Evolutionary conservation across 2,113 vertebrate species (phyloP).

Genomic region (Hyla sarda): DNA sequence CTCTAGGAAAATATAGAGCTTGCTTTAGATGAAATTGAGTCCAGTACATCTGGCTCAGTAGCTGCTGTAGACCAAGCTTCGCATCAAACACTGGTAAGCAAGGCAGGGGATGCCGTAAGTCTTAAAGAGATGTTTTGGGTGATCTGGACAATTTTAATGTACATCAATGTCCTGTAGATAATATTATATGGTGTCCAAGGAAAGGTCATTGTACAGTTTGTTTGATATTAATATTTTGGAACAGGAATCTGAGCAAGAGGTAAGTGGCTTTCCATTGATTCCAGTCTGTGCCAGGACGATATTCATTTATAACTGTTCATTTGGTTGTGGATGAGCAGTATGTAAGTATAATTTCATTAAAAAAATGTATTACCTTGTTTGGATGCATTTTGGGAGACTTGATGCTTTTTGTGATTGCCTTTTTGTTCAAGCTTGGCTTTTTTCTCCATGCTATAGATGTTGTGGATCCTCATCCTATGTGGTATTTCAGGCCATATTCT

Average conservation of each 20-base stretch:
- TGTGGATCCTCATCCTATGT: too few relatives aligned
- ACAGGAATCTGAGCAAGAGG: too few relatives aligned
- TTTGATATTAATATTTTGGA: background rate
- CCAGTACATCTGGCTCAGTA: constrained; percentile 81
- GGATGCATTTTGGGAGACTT: too few relatives aligned
- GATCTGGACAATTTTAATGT: background rate
- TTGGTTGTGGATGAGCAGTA: too few relatives aligned
- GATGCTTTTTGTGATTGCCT: too few relatives aligned
- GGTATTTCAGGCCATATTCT: too few relatives aligned
- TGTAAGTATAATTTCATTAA: too few relatives aligned
- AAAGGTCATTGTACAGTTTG: background rate
- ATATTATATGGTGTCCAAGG: background rate
- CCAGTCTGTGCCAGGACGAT: too few relatives aligned
- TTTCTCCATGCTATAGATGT: too few relatives aligned
- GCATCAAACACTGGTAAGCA: constrained; percentile 92
- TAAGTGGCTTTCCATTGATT: constrained; percentile 17
- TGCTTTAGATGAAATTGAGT: constrained; percentile 90
- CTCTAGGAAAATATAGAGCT: constrained; percentile 94
- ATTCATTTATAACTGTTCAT: too few relatives aligned
- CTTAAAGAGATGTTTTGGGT: background rate
- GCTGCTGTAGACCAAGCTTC: constrained; percentile 91
- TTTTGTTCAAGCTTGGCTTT: too few relatives aligned
- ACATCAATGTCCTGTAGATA: background rate
- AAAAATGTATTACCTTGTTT: too few relatives aligned
- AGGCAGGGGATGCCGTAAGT: fast-evolving